Evolutionary conservation across 2,888 invertebrate genomes (phyloP).

Genomic region (Apodemia hepburni): DNA sequence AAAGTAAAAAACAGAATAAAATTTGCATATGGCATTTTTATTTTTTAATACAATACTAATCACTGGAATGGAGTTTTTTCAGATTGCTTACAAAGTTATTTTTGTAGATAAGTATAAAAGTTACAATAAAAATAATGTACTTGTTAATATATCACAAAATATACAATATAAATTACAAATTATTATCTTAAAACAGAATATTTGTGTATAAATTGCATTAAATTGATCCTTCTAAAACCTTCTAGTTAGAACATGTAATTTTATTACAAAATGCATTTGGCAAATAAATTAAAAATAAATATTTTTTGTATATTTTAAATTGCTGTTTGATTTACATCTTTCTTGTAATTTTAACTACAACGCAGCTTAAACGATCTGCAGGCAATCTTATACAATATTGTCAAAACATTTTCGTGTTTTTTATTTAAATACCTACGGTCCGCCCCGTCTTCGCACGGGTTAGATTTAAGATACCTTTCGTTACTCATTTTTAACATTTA

Average conservation of each 20-base stretch:
- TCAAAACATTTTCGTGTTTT: no score
- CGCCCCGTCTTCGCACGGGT: no score
- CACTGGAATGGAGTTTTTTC: constrained; percentile 6
- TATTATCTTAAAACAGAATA: neutral
- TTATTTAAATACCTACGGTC: no score
- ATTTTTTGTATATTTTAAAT: no score
- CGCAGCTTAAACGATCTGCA: no score
- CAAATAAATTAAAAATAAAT: no score
- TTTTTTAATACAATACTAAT: constrained; percentile 10
- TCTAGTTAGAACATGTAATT: neutral
- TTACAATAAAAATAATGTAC: constrained; percentile 1
- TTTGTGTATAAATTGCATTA: neutral
- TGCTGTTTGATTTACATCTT: no score
- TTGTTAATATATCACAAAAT: constrained; percentile 8
- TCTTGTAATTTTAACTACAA: no score
- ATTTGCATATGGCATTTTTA: constrained; percentile 5
- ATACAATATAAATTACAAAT: neutral
- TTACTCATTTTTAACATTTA: no score
- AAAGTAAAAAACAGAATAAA: neutral
- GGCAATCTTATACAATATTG: no score
- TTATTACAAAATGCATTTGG: no score
- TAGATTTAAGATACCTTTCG: no score
- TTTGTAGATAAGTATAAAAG: neutral
- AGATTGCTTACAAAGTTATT: neutral
- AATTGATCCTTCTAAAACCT: neutral